These are phyloP conservation scores for Troides aeacus DNA, from an alignment of 2,888 invertebrate genomes.

Conservation along the genomic window DNA sequence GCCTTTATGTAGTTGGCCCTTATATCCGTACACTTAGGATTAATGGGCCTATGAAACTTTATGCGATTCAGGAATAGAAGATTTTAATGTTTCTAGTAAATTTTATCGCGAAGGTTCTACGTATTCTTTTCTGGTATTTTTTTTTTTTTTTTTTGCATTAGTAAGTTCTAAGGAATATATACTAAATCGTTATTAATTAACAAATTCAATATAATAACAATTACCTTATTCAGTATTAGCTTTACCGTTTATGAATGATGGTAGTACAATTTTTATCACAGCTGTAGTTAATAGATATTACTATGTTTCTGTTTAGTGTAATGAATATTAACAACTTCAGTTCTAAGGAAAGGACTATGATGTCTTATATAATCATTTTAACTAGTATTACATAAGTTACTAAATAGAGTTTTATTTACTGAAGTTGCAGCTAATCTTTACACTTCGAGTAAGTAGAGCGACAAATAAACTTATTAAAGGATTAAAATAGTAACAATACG, in stretches of 20 bases:
- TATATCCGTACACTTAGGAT: not conserved
- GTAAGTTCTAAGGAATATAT: too few species aligned
- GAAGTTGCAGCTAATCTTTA: too few species aligned
- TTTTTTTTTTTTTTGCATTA: too few species aligned
- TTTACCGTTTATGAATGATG: too few species aligned
- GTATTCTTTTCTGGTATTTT: not conserved
- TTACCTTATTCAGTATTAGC: too few species aligned
- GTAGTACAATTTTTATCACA: not conserved
- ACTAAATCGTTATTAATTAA: too few species aligned
- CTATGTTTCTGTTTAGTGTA: not conserved
- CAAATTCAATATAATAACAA: too few species aligned
- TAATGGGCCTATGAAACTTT: not conserved
- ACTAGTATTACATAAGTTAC: not conserved
- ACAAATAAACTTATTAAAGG: too few species aligned
- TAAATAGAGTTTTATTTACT: too few species aligned
- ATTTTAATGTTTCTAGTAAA: not conserved
- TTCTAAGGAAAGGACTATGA: not conserved
- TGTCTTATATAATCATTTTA: not conserved
- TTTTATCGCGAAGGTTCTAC: not conserved
- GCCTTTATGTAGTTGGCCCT: constrained; percentile 1
- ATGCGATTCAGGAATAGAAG: not conserved
- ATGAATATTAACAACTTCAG: not conserved
- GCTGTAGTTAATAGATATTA: not conserved
- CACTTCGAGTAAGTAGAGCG: too few species aligned
- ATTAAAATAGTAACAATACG: not conserved